A percentile compares a stretch with the other conserved stretches of the same genome.
Conservation (phyloP, 1,140 invertebrate species). For the Drosophila watanabei region DNA sequence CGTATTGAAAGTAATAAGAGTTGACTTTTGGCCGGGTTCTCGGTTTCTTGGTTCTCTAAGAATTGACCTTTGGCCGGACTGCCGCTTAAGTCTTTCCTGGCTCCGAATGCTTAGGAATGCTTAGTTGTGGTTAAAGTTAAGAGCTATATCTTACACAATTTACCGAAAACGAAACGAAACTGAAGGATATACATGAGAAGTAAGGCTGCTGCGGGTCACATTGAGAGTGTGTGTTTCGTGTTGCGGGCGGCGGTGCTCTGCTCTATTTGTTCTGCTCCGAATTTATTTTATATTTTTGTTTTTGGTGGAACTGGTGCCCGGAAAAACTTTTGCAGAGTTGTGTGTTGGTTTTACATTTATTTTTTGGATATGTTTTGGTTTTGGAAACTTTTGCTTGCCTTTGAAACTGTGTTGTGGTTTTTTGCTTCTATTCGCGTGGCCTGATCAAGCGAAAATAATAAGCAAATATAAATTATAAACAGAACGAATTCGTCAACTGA, state of each 20-base stretch:
- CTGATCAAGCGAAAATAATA: slow-evolving; percentile 59
- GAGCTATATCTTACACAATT: slow-evolving; percentile 47
- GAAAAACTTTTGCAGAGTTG: slow-evolving; percentile 59
- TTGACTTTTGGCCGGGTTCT: slow-evolving; percentile 19
- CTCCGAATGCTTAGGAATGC: slow-evolving; percentile 59
- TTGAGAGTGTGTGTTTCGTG: slow-evolving; percentile 52
- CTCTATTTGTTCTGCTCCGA: slow-evolving; percentile 62
- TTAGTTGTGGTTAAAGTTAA: slow-evolving; percentile 72
- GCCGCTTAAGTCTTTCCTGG: slow-evolving; percentile 46
- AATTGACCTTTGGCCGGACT: slow-evolving; percentile 53
- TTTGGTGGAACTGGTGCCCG: slow-evolving; percentile 62
- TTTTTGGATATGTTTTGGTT: slow-evolving; percentile 20
- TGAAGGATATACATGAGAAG: slow-evolving; percentile 20
- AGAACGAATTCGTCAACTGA: slow-evolving; percentile 68
- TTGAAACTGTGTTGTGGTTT: slow-evolving; percentile 62
- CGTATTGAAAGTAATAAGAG: slow-evolving; percentile 19
- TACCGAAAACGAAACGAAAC: slow-evolving; percentile 32
- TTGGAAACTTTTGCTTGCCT: slow-evolving; percentile 63
- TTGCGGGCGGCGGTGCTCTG: slow-evolving; percentile 61
- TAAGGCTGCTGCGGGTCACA: slow-evolving; percentile 40
- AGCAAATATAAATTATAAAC: slow-evolving; percentile 53
- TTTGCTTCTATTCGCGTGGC: slow-evolving; percentile 38
- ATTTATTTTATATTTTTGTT: slow-evolving; percentile 8
- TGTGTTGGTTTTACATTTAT: slow-evolving; percentile 29
- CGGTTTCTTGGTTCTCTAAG: slow-evolving; percentile 78